Evolutionary conservation across 2,888 invertebrate genomes (phyloP).

Genomic region (Nomada hirtipes): DNA sequence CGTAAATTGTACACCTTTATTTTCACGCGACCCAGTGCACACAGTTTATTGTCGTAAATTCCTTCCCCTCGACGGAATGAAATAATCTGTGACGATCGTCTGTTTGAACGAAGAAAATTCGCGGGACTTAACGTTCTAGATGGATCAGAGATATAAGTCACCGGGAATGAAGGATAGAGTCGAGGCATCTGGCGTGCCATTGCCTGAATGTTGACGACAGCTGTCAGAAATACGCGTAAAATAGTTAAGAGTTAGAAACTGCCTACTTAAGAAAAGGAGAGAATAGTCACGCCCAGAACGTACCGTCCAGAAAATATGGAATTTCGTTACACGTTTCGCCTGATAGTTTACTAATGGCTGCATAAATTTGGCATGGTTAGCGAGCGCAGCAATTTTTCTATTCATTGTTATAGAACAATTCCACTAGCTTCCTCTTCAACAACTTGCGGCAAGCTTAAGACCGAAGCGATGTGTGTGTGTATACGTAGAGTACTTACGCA

Average conservation of each 20-base stretch:
- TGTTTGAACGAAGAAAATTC: no score
- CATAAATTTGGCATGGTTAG: constrained; percentile 29
- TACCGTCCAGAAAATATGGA: constrained; percentile 66
- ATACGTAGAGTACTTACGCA: constrained; percentile 1
- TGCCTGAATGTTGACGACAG: constrained; percentile 57
- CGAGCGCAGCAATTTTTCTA: constrained; percentile 35
- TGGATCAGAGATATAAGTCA: background rate
- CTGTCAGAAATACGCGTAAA: constrained; percentile 44
- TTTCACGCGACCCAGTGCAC: no score
- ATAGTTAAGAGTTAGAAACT: constrained; percentile 38
- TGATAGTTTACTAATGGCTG: constrained; percentile 55
- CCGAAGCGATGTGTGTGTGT: constrained; percentile 19
- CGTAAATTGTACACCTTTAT: no score
- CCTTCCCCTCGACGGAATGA: no score
- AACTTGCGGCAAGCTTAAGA: constrained; percentile 50
- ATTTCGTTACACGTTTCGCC: constrained; percentile 53
- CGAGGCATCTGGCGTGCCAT: constrained; percentile 37
- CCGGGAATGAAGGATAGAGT: background rate
- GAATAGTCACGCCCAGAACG: constrained; percentile 64
- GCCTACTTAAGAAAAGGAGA: constrained; percentile 35
- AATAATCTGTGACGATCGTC: no score
- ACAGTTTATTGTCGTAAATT: no score
- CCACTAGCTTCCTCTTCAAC: constrained; percentile 50
- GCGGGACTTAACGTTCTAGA: background rate
- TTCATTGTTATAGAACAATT: constrained; percentile 44